These are phyloP conservation scores for Oreochromis mossambicus DNA, from an alignment of 2,797 vertebrate genomes.

Conservation along the genomic window DNA sequence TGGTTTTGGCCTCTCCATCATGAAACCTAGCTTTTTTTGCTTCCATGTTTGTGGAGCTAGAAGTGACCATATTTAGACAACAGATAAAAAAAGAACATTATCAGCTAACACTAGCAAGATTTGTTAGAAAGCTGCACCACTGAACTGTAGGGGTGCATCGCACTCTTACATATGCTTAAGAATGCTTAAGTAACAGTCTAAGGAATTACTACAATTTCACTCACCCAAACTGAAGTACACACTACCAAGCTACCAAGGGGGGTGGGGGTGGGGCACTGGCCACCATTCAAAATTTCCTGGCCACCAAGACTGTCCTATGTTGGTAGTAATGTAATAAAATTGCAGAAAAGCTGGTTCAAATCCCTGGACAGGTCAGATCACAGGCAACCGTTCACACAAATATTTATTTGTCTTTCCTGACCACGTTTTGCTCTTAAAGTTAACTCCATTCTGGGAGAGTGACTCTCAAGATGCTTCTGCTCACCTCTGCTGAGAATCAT, in stretches of 20 bases:
- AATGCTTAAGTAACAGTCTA: not conserved
- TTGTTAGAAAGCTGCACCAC: not conserved
- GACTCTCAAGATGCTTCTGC: not conserved
- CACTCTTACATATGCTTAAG: not conserved
- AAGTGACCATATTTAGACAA: not conserved
- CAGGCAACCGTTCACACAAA: not conserved
- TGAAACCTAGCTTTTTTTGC: not conserved
- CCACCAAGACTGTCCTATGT: not conserved
- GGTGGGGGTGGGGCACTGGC: not conserved
- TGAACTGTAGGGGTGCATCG: not conserved
- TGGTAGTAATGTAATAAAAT: not conserved
- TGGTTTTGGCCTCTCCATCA: not conserved
- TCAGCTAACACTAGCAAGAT: not conserved
- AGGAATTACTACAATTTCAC: not conserved
- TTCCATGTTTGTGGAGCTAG: not conserved
- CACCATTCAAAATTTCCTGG: not conserved
- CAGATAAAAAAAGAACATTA: not conserved
- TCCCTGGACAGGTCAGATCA: not conserved
- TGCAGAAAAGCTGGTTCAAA: not conserved
- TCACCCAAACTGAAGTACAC: not conserved
- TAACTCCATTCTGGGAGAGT: not conserved
- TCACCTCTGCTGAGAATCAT: not conserved
- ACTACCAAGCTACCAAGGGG: too few species aligned
- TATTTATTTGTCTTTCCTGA: not conserved
- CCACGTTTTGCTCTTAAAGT: not conserved